Conservation (phyloP, 1,140 invertebrate species). For the Zaprionus lachaisei region DNA sequence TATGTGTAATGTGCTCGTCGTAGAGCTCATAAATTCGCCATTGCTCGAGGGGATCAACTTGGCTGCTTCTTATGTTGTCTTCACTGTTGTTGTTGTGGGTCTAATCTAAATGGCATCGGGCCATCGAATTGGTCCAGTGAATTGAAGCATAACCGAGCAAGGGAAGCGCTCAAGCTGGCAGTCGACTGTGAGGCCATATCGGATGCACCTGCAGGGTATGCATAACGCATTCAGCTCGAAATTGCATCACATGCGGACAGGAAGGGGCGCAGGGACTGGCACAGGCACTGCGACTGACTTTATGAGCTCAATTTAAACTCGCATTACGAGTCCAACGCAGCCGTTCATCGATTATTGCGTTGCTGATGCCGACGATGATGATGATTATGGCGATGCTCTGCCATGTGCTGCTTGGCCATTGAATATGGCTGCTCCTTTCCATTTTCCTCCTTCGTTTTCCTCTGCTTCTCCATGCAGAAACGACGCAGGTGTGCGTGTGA, state of each 20-base stretch:
- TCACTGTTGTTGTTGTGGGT: constrained; percentile 1
- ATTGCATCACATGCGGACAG: constrained; percentile 46
- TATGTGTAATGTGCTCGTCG: neutral
- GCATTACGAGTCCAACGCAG: constrained; percentile 29
- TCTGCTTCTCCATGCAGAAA: constrained; percentile 40
- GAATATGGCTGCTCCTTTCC: neutral
- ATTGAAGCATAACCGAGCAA: neutral
- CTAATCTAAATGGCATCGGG: constrained; percentile 25
- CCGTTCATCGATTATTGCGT: constrained; percentile 57
- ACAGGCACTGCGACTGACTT: constrained; percentile 5
- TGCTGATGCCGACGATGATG: neutral
- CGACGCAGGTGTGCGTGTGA: constrained; percentile 26
- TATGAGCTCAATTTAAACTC: constrained; percentile 45
- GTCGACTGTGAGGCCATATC: constrained; percentile 14
- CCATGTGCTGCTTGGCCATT: constrained; percentile 4
- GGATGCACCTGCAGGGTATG: constrained; percentile 21
- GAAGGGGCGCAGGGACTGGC: neutral
- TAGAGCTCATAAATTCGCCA: constrained; percentile 26
- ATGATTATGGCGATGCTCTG: constrained; percentile 3
- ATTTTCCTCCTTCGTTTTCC: neutral
- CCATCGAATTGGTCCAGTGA: constrained; percentile 22
- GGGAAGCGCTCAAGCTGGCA: neutral
- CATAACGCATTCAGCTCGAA: constrained; percentile 13
- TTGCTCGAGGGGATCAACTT: constrained; percentile 14
- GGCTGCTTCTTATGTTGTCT: neutral